A percentile compares a stretch with the other conserved stretches of the same genome.
Evolutionary conservation across 2,888 invertebrate species (phyloP).

Genomic region (Agapostemon virescens): DNA sequence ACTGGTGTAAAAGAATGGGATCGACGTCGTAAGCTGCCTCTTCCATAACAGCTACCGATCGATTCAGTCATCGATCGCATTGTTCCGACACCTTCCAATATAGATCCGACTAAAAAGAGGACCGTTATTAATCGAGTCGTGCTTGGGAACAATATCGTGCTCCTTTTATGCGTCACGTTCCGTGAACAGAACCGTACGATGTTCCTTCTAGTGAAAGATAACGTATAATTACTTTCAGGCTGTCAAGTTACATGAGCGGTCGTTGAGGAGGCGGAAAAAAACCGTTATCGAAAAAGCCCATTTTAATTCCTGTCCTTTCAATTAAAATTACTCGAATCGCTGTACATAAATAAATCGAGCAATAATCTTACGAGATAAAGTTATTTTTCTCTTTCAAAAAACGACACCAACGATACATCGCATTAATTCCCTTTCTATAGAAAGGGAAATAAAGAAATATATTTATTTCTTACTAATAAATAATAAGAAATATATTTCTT

Average conservation of each 20-base stretch:
- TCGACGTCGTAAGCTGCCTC: not conserved
- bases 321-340: not conserved
- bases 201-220: not conserved
- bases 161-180: slow-evolving; percentile 24
- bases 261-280: not conserved
- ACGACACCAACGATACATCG: not conserved
- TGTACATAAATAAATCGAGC: not conserved
- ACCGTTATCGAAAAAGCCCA: not conserved
- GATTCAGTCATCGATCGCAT: slow-evolving; percentile 24
- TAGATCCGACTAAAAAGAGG: slow-evolving; percentile 3
- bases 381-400: not conserved
- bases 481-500: too few relatives aligned
- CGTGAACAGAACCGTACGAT: not conserved
- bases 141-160: slow-evolving; percentile 12
- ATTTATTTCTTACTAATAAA: too few relatives aligned
- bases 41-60: not conserved
- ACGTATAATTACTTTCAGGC: slow-evolving; percentile 8
- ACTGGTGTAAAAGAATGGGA: not conserved
- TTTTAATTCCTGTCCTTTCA: not conserved
- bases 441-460: too few relatives aligned
- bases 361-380: not conserved
- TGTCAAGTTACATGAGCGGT: not conserved
- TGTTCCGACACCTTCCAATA: slow-evolving; percentile 15
- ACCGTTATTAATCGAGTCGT: slow-evolving; percentile 50
- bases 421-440: too few relatives aligned